Conservation (phyloP, 2,888 invertebrate genomes). For the Empis stercorea region DNA sequence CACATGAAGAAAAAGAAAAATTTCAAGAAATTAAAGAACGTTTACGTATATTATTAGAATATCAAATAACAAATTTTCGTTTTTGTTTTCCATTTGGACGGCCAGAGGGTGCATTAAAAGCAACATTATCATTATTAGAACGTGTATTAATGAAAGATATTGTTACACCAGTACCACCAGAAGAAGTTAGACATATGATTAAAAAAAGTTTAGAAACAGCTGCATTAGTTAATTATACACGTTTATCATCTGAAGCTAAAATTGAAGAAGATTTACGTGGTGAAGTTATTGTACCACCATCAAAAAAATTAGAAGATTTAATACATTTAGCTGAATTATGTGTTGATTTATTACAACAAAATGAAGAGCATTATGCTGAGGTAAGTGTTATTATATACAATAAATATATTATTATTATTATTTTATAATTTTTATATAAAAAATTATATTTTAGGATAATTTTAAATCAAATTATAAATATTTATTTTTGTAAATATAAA, state of each 20-base stretch:
- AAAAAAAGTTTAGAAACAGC: constrained; percentile 96
- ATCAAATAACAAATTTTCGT: constrained; percentile 98
- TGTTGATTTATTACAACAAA: constrained; percentile 96
- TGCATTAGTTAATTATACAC: constrained; percentile 92
- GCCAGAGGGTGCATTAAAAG: constrained; percentile 95
- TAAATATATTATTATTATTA: neutral
- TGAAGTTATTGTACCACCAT: constrained; percentile 66
- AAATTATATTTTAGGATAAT: no score
- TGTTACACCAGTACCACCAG: constrained; percentile 87
- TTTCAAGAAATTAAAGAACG: constrained; percentile 97
- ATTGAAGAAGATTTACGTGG: constrained; percentile 84
- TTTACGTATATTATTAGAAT: constrained; percentile 80
- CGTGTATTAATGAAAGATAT: constrained; percentile 98
- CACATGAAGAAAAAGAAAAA: constrained; percentile 93
- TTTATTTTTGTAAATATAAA: no score
- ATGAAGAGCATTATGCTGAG: constrained; percentile 99
- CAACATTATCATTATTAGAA: constrained; percentile 89
- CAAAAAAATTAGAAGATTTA: constrained; percentile 88
- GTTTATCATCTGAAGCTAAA: constrained; percentile 91
- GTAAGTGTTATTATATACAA: constrained; percentile 43
- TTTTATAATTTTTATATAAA: neutral
- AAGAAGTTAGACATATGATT: constrained; percentile 92
- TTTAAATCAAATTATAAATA: no score
- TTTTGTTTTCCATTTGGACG: constrained; percentile 98
- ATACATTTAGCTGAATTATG: constrained; percentile 95